These are phyloP conservation scores for Gallirallus australis DNA, from an alignment of 2,797 vertebrate species.

Conservation along the genomic window DNA sequence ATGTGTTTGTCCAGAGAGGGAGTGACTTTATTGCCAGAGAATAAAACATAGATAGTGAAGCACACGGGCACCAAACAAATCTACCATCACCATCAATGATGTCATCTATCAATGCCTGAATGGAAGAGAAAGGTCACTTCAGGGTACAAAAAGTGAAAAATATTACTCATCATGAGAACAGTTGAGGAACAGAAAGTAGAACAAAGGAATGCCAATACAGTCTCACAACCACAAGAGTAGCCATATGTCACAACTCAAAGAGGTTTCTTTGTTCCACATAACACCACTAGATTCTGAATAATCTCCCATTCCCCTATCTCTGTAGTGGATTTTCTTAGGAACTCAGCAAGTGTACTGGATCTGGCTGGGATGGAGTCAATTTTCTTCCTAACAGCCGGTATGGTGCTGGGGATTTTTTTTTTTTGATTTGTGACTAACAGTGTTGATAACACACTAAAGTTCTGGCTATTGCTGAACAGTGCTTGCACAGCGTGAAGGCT, in stretches of 20 bases:
- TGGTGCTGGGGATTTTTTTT: neutral
- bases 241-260: neutral
- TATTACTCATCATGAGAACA: neutral
- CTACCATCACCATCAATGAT: neutral
- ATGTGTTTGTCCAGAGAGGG: neutral
- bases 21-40: neutral
- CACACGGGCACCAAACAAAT: neutral
- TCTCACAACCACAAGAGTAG: neutral
- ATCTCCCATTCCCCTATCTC: neutral
- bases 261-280: neutral
- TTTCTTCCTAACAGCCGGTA: neutral
- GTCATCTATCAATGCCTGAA: neutral
- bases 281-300: neutral
- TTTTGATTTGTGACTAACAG: neutral
- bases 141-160: neutral
- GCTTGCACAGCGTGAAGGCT: neutral
- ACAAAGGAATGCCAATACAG: neutral
- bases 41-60: neutral
- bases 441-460: neutral
- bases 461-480: neutral
- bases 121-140: neutral
- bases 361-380: neutral
- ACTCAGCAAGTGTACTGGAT: neutral
- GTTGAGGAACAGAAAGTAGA: neutral
- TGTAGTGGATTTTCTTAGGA: neutral